Evolutionary conservation across 2,888 invertebrate genomes (phyloP), one percentile per base, ranked within the genome.

Genomic region (Megalurothrips usitatus): DNA sequence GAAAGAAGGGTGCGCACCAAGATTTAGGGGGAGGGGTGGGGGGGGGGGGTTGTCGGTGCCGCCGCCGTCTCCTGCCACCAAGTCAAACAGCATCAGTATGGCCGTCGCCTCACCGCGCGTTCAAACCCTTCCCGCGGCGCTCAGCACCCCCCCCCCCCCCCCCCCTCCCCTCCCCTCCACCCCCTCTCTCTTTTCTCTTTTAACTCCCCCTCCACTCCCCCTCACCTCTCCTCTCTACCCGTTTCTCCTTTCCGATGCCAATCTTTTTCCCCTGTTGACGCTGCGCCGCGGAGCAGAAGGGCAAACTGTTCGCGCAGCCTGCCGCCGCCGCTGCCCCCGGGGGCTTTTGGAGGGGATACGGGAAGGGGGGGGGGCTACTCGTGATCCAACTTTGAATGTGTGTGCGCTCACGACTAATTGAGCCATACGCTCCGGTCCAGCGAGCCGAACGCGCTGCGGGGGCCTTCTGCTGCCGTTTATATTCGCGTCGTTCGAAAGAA

Each of bases 41-140:
- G 58, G 14, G 58, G 12, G 10, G 17, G n/a, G n/a, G n/a, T n/a
- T n/a, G 58, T n/a, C 58, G 52, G 14, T 19, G 52, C 6, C 58
- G 19, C 14, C 11, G 68, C 68, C 68, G 19, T 19, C 14, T 12
- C 19, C 52, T 52, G 68, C 68, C 68, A 75, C 68, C 68, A 75
- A 75, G 23, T 75, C 68, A 75, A 75, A 75, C 68, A 75, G 68
- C 68, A 75, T 75, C 68, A 75, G 68, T 75, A 75, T 75, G 68
- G 68, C 26, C 68, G 68, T 75, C 68, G 68, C 68, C 26, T 58
- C 58, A 19, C 58, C 58, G 34, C 34, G 34, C 34, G 34, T 43
- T 43, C 34, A 43, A 43, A 43, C 34, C 34, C 34, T 43, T 43
- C 34, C 6, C 34, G 34, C 34, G 34, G 34, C 58, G 14, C 58